Percentiles rank a stretch among this genome's conserved stretches.
Conservation (phyloP, 2,797 vertebrate genomes). For the Melanotaenia nigrans region DNA sequence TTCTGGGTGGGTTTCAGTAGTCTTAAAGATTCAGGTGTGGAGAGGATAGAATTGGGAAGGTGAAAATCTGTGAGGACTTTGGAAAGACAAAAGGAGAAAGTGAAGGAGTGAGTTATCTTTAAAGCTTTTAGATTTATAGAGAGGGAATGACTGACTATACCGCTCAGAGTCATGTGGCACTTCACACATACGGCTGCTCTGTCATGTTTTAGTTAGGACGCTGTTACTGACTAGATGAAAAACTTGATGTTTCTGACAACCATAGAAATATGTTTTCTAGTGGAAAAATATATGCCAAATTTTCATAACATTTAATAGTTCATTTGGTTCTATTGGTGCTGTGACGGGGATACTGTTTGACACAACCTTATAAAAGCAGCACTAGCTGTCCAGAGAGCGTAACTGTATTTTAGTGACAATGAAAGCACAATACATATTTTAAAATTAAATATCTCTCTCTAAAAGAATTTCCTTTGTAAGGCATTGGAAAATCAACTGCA, state of each 20-base stretch:
- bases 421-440: not conserved
- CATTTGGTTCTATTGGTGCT: not conserved
- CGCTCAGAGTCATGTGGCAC: conserved; percentile 69
- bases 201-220: conserved; percentile 39
- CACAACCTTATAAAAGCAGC: not conserved
- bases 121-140: conserved; percentile 72
- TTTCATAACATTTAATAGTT: not conserved
- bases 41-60: conserved; percentile 63
- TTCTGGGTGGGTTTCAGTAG: conserved; percentile 45
- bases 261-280: not conserved
- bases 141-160: conserved; percentile 73
- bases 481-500: not conserved
- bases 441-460: not conserved
- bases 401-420: not conserved
- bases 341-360: not conserved
- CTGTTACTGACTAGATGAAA: conserved; percentile 2
- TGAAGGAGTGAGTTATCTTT: conserved; percentile 56
- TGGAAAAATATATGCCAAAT: not conserved
- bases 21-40: conserved; percentile 57
- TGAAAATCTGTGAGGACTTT: conserved; percentile 46
- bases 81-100: conserved; percentile 61
- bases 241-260: conserved; percentile 8
- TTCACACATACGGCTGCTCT: conserved; percentile 66
- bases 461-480: not conserved
- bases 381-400: not conserved